phyloP scores from a whole-genome alignment of 2,888 invertebrate species.

The Helleia helle region DNA sequence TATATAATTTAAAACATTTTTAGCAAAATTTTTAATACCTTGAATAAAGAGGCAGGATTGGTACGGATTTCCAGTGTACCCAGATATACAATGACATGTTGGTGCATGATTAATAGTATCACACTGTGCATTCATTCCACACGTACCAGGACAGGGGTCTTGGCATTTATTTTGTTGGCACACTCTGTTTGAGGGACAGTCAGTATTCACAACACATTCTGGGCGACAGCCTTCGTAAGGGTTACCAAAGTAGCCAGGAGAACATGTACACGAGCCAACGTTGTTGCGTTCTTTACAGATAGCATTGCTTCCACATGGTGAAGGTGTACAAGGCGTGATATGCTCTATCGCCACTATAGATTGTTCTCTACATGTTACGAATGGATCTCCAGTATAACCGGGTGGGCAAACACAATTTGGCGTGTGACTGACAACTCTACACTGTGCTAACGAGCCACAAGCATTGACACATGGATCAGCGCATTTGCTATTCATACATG shows the following conservation, averaged over 20 bases:
- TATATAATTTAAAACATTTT: constrained; percentile 1
- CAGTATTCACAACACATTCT: constrained; percentile 82
- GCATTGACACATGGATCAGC: constrained; percentile 81
- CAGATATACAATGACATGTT: constrained; percentile 77
- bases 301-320: constrained; percentile 83
- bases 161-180: constrained; percentile 83
- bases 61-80: constrained; percentile 78
- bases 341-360: constrained; percentile 45
- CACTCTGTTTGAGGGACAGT: constrained; percentile 81
- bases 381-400: constrained; percentile 83
- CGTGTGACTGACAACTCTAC: constrained; percentile 82
- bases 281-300: constrained; percentile 79
- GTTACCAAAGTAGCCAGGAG: constrained; percentile 77
- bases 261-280: constrained; percentile 81
- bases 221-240: constrained; percentile 82
- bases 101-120: constrained; percentile 82
- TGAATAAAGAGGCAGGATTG: constrained; percentile 42
- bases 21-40: constrained; percentile 26
- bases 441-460: constrained; percentile 81
- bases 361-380: constrained; percentile 72
- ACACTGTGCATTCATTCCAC: constrained; percentile 82
- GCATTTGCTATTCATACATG: constrained; percentile 83
- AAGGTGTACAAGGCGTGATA: constrained; percentile 77
- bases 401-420: constrained; percentile 79
- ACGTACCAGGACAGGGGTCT: constrained; percentile 84